Base-by-base conservation (phyloP, 2,888 invertebrate species). In the Parthenolecanium corni region DNA sequence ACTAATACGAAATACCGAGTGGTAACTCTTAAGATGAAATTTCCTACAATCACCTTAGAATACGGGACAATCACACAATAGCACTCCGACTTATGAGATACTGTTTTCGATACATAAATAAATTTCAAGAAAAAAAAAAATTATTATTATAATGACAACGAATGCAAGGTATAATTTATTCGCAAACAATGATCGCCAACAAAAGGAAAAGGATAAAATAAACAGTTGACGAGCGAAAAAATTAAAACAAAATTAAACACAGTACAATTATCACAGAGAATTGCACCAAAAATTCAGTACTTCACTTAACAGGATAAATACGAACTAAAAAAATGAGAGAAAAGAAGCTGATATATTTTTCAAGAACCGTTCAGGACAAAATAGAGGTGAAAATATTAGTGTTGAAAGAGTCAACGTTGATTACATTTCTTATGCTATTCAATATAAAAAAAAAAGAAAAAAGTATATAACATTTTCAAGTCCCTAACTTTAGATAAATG, bases 221-320 rank as follows among this genome's bases (percentile, higher is more conserved):
- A 16, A 44, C 12, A 40, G 12, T 40, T 18, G 46, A n/a, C 9
- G n/a, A 18, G 46, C 9, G 46, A 44, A 44, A 18, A 44, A 44
- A 20, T 14, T n/a, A 18, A 44, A 14, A 58, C 47, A 49, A 36
- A 58, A 31, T 25, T 46, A 49, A 58, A 58, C 58, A 58, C 49
- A 58, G 58, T 58, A 58, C 58, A 58, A 58, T 58, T 58, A 58
- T 58, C 58, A 58, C 58, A 58, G 58, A 58, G 47, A 58, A 58
- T 58, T 58, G 58, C 58, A 58, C 58, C 11, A 42, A 56, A 42
- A 52, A 52, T 47, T 47, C 47, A 47, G 38, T 47, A 42, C 18
- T 42, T 42, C 21, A 23, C 40, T 21, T 23, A 23, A n/a, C 20
- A 38, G 18, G 20, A 3, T 49, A 49, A 18, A 49, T 18, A 49